These are phyloP conservation scores for Cariama cristata DNA, from an alignment of 2,113 vertebrate genomes.

Conservation along the genomic window DNA sequence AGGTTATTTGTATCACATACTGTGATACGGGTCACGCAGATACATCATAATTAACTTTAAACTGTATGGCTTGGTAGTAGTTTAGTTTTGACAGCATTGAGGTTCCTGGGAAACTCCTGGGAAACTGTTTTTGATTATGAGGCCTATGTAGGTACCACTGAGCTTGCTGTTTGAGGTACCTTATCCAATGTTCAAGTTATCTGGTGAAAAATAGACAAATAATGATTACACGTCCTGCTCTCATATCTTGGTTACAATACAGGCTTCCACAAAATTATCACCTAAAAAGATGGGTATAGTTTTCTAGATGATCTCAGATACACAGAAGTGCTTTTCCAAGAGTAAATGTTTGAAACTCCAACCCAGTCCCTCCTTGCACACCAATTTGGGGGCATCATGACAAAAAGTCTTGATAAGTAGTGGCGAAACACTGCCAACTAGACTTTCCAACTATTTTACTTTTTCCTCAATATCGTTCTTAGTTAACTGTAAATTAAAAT, in stretches of 20 bases:
- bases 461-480: neutral
- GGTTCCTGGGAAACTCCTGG: neutral
- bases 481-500: neutral
- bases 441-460: neutral
- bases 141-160: rapidly evolving
- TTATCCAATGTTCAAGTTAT: neutral
- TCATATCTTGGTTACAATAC: neutral
- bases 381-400: rapidly evolving
- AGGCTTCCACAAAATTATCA: neutral
- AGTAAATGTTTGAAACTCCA: neutral
- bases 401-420: neutral
- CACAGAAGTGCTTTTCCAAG: neutral
- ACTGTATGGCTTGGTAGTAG: neutral
- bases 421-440: neutral
- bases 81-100: neutral
- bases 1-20: neutral
- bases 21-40: neutral
- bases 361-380: neutral
- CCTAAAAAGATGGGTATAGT: neutral
- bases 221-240: neutral
- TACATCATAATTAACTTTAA: neutral
- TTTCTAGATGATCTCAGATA: neutral
- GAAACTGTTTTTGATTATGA: neutral
- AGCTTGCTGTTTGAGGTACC: neutral
- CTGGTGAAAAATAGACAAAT: neutral